Conservation (phyloP, 2,113 vertebrate genomes). For the Gracilinanus agilis region DNA sequence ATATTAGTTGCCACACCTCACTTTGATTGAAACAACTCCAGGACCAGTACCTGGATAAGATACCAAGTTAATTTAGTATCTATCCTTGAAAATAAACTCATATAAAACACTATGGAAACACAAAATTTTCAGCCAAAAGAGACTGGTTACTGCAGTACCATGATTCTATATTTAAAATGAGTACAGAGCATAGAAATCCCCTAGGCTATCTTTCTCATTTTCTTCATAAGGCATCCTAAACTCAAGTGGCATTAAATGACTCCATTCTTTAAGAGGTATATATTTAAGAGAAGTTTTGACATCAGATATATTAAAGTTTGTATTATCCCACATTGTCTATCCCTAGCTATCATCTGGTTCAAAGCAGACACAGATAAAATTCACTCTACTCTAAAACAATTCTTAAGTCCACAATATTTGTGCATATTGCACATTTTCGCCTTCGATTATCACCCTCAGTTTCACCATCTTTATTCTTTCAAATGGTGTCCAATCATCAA, state of each 20-base stretch:
- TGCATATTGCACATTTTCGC: not conserved
- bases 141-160: not conserved
- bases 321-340: not conserved
- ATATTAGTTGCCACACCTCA: not conserved
- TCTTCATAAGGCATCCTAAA: not conserved
- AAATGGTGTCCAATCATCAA: not conserved
- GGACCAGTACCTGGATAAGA: not conserved
- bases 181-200: not conserved
- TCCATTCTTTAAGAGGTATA: not conserved
- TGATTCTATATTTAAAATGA: not conserved
- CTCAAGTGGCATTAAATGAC: not conserved
- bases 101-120: not conserved
- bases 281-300: not conserved
- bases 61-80: not conserved
- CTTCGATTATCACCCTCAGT: not conserved
- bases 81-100: not conserved
- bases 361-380: not conserved
- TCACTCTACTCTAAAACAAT: not conserved
- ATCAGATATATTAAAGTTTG: not conserved
- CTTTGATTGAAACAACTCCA: not conserved
- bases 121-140: not conserved
- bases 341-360: not conserved
- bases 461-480: not conserved
- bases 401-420: not conserved
- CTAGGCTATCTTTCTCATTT: not conserved